phyloP scores from a whole-genome alignment of 2,113 vertebrate genomes.

The Macheiramphus alcinus region DNA sequence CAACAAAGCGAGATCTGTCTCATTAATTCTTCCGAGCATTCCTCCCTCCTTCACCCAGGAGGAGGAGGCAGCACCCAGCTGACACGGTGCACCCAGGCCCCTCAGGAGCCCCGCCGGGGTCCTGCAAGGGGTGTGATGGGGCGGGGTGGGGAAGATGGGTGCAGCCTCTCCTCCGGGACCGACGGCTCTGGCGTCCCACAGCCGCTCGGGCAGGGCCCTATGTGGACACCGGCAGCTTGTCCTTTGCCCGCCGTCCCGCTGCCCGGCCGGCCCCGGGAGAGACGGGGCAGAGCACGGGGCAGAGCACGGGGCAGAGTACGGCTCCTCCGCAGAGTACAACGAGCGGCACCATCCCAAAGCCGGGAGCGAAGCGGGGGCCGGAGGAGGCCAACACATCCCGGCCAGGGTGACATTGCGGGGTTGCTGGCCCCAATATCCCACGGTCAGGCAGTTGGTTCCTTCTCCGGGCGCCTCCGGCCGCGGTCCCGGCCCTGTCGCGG shows the following conservation, averaged over 20 bases:
- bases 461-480: neutral
- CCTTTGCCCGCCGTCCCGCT: neutral
- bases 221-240: neutral
- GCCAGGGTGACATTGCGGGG: neutral
- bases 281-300: neutral
- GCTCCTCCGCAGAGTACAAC: neutral
- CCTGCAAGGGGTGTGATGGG: neutral
- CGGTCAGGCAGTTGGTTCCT: neutral
- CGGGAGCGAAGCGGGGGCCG: neutral
- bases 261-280: neutral
- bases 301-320: neutral
- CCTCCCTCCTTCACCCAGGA: neutral
- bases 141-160: neutral
- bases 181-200: neutral
- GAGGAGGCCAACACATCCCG: neutral
- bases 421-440: neutral
- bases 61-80: slow-evolving; percentile 23
- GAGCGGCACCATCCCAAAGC: neutral
- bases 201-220: neutral
- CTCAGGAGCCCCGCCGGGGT: neutral
- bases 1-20: slow-evolving; percentile 68
- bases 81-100: neutral
- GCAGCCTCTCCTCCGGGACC: neutral
- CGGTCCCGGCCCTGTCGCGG: neutral
- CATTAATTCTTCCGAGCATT: slow-evolving; percentile 59